Percentiles rank a stretch among this genome's conserved stretches.
Conservation (phyloP, 2,888 invertebrate genomes). For the Silvanus unidentatus region DNA sequence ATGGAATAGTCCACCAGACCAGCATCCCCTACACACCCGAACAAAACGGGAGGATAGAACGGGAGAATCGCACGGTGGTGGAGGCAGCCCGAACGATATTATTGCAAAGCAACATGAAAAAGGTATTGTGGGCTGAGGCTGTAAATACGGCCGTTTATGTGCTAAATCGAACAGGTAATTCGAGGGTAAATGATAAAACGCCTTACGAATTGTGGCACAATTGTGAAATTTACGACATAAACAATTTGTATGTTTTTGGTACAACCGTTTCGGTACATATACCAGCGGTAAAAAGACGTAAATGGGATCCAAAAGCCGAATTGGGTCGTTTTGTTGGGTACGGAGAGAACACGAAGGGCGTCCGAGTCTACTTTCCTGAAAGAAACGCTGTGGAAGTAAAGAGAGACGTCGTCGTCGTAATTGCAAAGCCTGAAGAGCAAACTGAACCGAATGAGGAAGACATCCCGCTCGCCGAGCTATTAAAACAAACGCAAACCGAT, state of each 20-base stretch:
- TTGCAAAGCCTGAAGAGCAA: not conserved
- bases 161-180: not conserved
- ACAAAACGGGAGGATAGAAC: conserved; percentile 11
- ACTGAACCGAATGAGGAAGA: not conserved
- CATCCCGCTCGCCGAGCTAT: not conserved
- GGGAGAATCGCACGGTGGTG: conserved; percentile 13
- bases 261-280: conserved; percentile 13
- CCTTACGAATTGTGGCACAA: conserved; percentile 10
- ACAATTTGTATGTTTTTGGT: conserved; percentile 22
- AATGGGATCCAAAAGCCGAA: conserved; percentile 12
- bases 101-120: conserved; percentile 9
- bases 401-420: conserved; percentile 22
- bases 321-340: conserved; percentile 17
- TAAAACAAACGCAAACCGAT: not conserved
- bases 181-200: not conserved
- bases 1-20: conserved; percentile 8
- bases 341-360: conserved; percentile 16
- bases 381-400: conserved; percentile 21
- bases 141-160: conserved; percentile 3
- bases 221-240: conserved; percentile 14
- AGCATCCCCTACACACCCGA: conserved; percentile 8
- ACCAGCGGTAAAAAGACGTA: conserved; percentile 12
- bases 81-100: conserved; percentile 16
- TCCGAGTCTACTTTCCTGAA: conserved; percentile 20
- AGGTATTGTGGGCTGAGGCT: conserved; percentile 1